These are phyloP conservation scores for Junonia oenone DNA, from an alignment of 2,888 invertebrate species.

Conservation along the genomic window DNA sequence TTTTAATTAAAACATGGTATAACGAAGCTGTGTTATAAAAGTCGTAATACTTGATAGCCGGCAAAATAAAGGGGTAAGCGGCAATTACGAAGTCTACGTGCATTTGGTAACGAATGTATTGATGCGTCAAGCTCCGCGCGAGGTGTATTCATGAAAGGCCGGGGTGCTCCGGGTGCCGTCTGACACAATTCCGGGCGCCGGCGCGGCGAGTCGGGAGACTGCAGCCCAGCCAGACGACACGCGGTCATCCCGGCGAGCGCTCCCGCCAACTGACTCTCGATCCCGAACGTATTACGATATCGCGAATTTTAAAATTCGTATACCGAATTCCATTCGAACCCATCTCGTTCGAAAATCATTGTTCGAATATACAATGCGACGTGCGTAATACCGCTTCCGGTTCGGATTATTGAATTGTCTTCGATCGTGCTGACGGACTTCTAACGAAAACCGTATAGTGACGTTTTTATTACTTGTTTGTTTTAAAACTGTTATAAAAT, in stretches of 20 bases:
- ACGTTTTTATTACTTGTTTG: conserved; percentile 29
- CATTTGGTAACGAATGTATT: conserved; percentile 56
- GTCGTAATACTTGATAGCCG: neutral
- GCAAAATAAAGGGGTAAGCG: conserved; percentile 26
- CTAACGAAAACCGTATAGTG: conserved; percentile 28
- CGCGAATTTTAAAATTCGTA: conserved; percentile 26
- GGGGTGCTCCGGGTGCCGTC: conserved; percentile 61
- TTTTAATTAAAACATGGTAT: too few relatives aligned
- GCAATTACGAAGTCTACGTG: conserved; percentile 43
- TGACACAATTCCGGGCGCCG: conserved; percentile 77
- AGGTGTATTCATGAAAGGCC: conserved; percentile 61
- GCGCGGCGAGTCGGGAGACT: conserved; percentile 61
- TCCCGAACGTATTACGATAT: conserved; percentile 33
- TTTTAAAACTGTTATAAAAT: conserved; percentile 12
- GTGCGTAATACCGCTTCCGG: conserved; percentile 56
- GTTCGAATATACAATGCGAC: conserved; percentile 54
- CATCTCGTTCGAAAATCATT: conserved; percentile 40
- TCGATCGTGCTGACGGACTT: conserved; percentile 42
- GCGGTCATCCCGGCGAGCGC: conserved; percentile 62
- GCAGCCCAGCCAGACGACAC: conserved; percentile 71
- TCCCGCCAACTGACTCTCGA: conserved; percentile 42
- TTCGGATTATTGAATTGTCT: conserved; percentile 51
- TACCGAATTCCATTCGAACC: conserved; percentile 21
- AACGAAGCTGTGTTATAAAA: too few relatives aligned
- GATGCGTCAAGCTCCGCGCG: conserved; percentile 56